Percentiles rank a stretch among this genome's conserved stretches.
These are phyloP conservation scores for Holothuria glaberrima DNA, from an alignment of 35 echinoderm and acorn worm species.

Conservation along the genomic window DNA sequence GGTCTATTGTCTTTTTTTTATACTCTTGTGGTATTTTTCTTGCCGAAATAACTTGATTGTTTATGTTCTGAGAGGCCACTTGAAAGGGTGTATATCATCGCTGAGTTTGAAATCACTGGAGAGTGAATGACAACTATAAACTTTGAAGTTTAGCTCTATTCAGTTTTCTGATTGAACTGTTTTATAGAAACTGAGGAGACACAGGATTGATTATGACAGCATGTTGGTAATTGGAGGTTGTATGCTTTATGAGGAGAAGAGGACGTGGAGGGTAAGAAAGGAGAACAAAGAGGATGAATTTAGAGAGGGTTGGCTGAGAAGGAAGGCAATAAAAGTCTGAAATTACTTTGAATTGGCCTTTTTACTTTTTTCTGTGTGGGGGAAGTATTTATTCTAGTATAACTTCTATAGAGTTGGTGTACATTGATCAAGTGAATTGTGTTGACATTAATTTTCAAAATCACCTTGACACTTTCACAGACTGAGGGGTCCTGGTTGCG, in stretches of 20 bases:
- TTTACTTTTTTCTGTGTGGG: constrained; percentile 20
- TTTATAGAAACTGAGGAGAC: too few relatives aligned
- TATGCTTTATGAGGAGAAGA: not conserved
- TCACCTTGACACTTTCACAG: constrained; percentile 48
- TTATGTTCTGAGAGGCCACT: too few relatives aligned
- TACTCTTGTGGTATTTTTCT: too few relatives aligned
- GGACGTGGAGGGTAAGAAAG: not conserved
- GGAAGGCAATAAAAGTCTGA: constrained; percentile 28
- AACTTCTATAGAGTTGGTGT: not conserved
- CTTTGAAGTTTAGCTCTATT: too few relatives aligned
- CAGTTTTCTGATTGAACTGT: too few relatives aligned
- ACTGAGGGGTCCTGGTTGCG: constrained; percentile 1
- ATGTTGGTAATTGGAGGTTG: not conserved
- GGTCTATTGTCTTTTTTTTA: too few relatives aligned
- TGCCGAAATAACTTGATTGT: too few relatives aligned
- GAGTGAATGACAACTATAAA: too few relatives aligned
- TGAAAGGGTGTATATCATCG: too few relatives aligned
- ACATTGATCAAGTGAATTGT: not conserved
- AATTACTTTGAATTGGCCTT: constrained; percentile 33
- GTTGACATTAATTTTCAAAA: constrained; percentile 22
- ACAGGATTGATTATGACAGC: not conserved
- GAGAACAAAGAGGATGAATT: not conserved
- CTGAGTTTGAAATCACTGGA: too few relatives aligned
- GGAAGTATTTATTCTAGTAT: not conserved
- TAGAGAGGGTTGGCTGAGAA: not conserved